A percentile compares a stretch with the other conserved stretches of the same genome.
phyloP scores from a whole-genome alignment of 1,140 invertebrate species.

The Orchesella cincta region DNA sequence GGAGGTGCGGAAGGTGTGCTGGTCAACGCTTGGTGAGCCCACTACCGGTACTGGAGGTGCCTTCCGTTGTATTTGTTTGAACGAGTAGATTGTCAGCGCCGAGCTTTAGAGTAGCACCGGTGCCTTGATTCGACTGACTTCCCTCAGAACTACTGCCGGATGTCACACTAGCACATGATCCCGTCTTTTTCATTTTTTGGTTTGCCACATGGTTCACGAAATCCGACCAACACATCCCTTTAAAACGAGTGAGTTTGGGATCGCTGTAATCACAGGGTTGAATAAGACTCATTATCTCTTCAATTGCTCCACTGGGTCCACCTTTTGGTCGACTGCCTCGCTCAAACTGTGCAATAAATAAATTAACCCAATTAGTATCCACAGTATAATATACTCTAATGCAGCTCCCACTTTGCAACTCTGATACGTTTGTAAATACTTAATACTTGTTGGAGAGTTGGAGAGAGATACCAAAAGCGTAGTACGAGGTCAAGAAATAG shows the following conservation, averaged over 20 bases:
- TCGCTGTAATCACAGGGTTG: slow-evolving; percentile 64
- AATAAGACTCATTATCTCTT: slow-evolving; percentile 61
- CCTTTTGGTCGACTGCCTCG: slow-evolving; percentile 60
- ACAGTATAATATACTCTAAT: too few relatives aligned
- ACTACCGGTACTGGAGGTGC: not conserved
- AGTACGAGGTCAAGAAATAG: too few relatives aligned
- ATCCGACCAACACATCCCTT: slow-evolving; percentile 59
- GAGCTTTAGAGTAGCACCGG: not conserved
- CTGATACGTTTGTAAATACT: too few relatives aligned
- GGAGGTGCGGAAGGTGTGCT: not conserved
- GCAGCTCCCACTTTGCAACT: too few relatives aligned
- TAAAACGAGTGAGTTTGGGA: slow-evolving; percentile 63
- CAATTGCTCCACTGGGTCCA: slow-evolving; percentile 59
- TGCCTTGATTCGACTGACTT: slow-evolving; percentile 14
- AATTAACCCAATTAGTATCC: too few relatives aligned
- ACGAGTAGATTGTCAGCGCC: slow-evolving; percentile 14
- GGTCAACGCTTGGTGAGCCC: not conserved
- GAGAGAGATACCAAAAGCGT: too few relatives aligned
- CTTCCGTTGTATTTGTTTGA: not conserved
- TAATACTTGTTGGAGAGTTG: too few relatives aligned
- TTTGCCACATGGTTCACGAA: slow-evolving; percentile 55
- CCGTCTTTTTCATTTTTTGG: slow-evolving; percentile 45
- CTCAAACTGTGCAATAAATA: slow-evolving; percentile 60
- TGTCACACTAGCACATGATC: slow-evolving; percentile 36
- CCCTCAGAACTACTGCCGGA: slow-evolving; percentile 36